phyloP scores from a whole-genome alignment of 2,888 invertebrate species.

The Cryptus armator region DNA sequence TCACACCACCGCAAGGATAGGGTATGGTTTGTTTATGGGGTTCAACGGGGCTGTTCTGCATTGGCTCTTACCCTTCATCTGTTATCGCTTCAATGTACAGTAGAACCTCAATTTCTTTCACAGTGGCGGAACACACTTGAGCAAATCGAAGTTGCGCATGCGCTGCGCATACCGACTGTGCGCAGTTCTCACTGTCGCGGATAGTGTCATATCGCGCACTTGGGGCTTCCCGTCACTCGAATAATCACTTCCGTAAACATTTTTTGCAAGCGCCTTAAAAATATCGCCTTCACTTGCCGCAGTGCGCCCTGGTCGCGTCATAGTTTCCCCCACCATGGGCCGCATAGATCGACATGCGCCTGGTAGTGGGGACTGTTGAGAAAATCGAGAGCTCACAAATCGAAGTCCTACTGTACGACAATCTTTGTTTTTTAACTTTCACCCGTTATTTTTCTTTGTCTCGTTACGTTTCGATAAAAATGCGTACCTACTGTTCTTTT shows the following conservation, averaged over 20 bases:
- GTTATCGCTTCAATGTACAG: background rate
- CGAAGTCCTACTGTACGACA: no score
- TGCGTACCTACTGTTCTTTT: slow-evolving; percentile 33
- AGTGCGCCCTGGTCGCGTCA: no score
- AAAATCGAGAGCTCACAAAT: no score
- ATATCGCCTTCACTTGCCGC: no score
- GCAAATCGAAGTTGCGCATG: background rate
- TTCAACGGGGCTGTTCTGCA: background rate
- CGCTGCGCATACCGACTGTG: background rate
- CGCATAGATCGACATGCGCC: no score
- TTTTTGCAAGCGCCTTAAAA: no score
- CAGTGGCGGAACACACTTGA: no score
- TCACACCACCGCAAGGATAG: slow-evolving; percentile 28
- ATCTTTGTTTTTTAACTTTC: background rate
- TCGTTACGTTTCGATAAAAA: background rate
- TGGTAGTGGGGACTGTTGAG: no score
- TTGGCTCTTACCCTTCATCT: slow-evolving; percentile 8
- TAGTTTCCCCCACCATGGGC: no score
- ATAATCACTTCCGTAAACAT: background rate
- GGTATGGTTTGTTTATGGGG: slow-evolving; percentile 61
- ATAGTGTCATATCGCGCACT: background rate
- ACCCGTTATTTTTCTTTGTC: background rate
- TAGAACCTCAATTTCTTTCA: background rate
- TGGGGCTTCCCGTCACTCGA: background rate
- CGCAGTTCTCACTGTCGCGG: background rate